A percentile compares a stretch with the other conserved stretches of the same genome.
phyloP scores from a whole-genome alignment of 2,888 invertebrate genomes.

The Perithous albicinctus region DNA sequence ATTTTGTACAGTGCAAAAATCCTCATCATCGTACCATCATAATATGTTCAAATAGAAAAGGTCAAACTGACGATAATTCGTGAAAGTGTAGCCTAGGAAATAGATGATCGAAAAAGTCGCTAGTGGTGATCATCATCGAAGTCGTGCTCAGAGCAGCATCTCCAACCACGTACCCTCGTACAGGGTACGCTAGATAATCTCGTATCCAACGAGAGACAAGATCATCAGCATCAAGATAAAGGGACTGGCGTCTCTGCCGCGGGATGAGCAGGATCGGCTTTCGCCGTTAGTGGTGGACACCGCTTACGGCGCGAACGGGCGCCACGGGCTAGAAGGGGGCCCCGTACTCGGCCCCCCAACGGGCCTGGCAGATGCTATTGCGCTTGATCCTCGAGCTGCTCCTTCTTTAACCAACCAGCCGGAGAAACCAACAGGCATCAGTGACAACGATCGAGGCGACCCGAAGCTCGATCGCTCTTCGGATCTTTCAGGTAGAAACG shows the following conservation, averaged over 20 bases:
- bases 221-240: slow-evolving; percentile 81
- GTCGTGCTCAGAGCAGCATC: slow-evolving; percentile 3
- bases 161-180: slow-evolving; percentile 74
- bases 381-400: slow-evolving; percentile 67
- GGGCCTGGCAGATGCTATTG: slow-evolving; percentile 76
- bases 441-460: slow-evolving; percentile 1
- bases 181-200: slow-evolving; percentile 77
- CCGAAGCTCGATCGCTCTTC: slow-evolving; percentile 22
- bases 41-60: slow-evolving; percentile 13
- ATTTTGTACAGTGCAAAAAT: slow-evolving; percentile 1
- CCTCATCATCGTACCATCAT: neutral
- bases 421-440: slow-evolving; percentile 9
- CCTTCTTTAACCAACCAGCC: slow-evolving; percentile 2
- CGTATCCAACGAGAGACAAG: slow-evolving; percentile 65
- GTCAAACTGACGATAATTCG: neutral
- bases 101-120: slow-evolving; percentile 40
- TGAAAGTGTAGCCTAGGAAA: slow-evolving; percentile 3
- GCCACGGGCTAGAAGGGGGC: slow-evolving; percentile 78
- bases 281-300: slow-evolving; percentile 80
- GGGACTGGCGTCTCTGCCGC: slow-evolving; percentile 75
- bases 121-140: neutral
- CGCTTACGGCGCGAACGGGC: slow-evolving; percentile 75
- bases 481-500: slow-evolving; percentile 24
- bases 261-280: slow-evolving; percentile 80
- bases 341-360: slow-evolving; percentile 79